phyloP scores from a whole-genome alignment of 2,797 vertebrate genomes.

The Rhynchotus rufescens region DNA sequence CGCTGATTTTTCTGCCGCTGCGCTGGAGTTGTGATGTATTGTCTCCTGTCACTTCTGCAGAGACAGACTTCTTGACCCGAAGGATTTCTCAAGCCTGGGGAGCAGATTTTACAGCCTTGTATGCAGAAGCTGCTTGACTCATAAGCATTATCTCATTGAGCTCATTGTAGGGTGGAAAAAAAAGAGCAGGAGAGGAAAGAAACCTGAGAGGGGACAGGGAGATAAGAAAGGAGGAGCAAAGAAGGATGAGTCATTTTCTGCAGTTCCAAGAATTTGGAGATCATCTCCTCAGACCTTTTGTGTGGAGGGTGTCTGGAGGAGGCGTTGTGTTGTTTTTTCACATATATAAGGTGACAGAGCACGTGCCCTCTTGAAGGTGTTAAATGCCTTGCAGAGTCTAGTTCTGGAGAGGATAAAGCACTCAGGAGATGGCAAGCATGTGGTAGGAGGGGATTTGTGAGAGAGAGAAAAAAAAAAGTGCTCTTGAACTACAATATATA shows the following conservation, averaged over 20 bases:
- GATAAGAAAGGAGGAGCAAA: not conserved
- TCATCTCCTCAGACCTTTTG: not conserved
- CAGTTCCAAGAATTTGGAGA: not conserved
- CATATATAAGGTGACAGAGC: not conserved
- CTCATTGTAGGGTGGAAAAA: fast-evolving
- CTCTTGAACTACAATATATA: not conserved
- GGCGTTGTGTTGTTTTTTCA: not conserved
- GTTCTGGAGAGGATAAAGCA: not conserved
- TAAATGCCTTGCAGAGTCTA: not conserved
- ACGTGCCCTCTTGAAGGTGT: not conserved
- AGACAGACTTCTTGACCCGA: not conserved
- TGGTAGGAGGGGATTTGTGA: constrained; percentile 19
- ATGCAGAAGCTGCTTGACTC: not conserved
- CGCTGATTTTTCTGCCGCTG: not conserved
- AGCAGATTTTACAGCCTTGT: not conserved
- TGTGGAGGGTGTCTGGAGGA: not conserved
- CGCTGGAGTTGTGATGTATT: not conserved
- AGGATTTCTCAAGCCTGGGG: not conserved
- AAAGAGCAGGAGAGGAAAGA: not conserved
- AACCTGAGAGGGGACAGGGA: not conserved
- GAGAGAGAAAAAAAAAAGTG: not conserved
- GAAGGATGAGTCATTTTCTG: not conserved
- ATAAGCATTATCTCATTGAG: fast-evolving
- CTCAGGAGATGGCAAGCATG: not conserved
- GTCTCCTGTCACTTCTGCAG: not conserved